Evolutionary conservation across 2,113 vertebrate genomes (phyloP), one percentile per base, ranked within the genome.

Genomic region (Leucopternis melanops): DNA sequence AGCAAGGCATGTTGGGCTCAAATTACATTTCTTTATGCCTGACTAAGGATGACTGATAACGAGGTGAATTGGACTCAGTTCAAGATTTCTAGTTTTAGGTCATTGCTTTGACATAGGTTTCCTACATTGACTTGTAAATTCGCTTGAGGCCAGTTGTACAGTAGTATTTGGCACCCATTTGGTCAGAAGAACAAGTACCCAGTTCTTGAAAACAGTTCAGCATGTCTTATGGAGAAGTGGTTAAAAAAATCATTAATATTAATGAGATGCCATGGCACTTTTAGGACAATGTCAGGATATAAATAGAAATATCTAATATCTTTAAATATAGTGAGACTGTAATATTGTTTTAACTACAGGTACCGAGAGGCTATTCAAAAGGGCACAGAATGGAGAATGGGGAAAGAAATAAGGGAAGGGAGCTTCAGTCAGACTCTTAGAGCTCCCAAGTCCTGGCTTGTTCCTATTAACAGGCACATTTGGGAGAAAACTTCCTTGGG

Each of bases 341-440:
- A 59, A 94, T 96, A 9, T 42, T 94, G 44, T 94, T 95, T 97
- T 97, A 91, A 97, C 77, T 96, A 6, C 94, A 99, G 99, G 95
- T 99, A 99, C 93, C 98, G 97, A 97, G 99, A 99, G 78, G 99
- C 99, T 61, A 95, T 99, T 93, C 98, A 98, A 89, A 99, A 99
- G 95, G n/a, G 55, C 71, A 66, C 55, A 81, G 66, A 58, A 66
- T 11, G 27, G 44, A 87, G 42, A 88, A 34, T 6, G 7, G 29
- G 15, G 34, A 87, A 95, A 95, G 90, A 87, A 63, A 13, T 77
- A 77, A 38, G 29, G 17, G 55, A 66, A 70, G 12, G 71, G 72
- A 81, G 22, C 47, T 86, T 66, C 61, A 88, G 59, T 10, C 0
- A 0, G 32, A 77, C 27, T 81, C 49, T 31, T 42, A 62, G 6